Percentiles rank a stretch among this genome's conserved stretches.
Evolutionary conservation across 2,797 vertebrate genomes (phyloP).

Genomic region (Champsocephalus gunnari): DNA sequence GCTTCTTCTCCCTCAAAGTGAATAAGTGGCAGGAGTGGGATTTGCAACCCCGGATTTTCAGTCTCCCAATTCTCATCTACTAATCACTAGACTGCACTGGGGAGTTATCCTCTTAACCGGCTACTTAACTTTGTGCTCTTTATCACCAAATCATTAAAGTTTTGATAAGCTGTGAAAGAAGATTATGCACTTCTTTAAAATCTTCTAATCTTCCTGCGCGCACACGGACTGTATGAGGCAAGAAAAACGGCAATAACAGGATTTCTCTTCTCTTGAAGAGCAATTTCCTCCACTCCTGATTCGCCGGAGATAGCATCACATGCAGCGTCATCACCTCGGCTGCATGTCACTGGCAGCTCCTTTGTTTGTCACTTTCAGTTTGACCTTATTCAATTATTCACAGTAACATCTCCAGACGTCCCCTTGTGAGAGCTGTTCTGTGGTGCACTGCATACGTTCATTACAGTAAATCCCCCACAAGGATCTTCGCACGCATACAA

Average conservation of each 20-base stretch:
- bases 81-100: constrained; percentile 89
- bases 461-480: constrained; percentile 75
- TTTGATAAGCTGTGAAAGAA: constrained; percentile 90
- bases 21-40: constrained; percentile 86
- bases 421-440: constrained; percentile 65
- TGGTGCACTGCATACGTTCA: constrained; percentile 70
- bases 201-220: constrained; percentile 85
- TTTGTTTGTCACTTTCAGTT: constrained; percentile 73
- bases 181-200: constrained; percentile 88
- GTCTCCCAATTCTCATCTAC: constrained; percentile 87
- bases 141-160: constrained; percentile 91
- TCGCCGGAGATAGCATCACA: constrained; percentile 54
- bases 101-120: constrained; percentile 90
- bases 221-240: constrained; percentile 81
- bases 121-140: constrained; percentile 90
- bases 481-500: constrained; percentile 66
- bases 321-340: constrained; percentile 60
- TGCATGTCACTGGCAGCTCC: constrained; percentile 37
- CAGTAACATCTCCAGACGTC: constrained; percentile 67
- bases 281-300: constrained; percentile 59
- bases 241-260: constrained; percentile 82
- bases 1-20: constrained; percentile 82
- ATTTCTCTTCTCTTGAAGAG: constrained; percentile 68
- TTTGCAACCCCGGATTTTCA: constrained; percentile 85
- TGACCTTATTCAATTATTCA: constrained; percentile 82